A percentile compares a stretch with the other conserved stretches of the same genome.
Evolutionary conservation across 2,797 vertebrate genomes (phyloP).

Genomic region (Streptopelia turtur): DNA sequence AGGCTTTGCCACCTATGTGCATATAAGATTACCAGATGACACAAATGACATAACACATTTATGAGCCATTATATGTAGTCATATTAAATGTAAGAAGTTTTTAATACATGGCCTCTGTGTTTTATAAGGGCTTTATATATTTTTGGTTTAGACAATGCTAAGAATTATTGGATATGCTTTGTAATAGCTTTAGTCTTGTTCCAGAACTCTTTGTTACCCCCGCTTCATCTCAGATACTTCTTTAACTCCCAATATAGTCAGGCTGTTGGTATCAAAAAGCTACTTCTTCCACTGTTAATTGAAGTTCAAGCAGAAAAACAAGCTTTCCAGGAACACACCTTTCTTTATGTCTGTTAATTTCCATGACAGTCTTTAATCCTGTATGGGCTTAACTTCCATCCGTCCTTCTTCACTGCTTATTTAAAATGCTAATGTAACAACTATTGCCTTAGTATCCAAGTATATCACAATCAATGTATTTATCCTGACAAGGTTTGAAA

Average conservation of each 20-base stretch:
- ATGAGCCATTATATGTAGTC: background rate
- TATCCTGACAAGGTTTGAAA: background rate
- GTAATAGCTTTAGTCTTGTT: background rate
- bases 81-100: background rate
- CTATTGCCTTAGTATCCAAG: background rate
- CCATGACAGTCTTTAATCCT: background rate
- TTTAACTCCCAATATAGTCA: background rate
- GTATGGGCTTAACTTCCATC: background rate
- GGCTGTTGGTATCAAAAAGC: background rate
- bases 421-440: background rate
- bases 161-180: background rate
- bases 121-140: background rate
- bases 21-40: background rate
- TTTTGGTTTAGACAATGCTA: background rate
- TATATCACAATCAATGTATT: background rate
- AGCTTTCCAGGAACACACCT: background rate
- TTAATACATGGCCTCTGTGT: background rate
- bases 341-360: background rate
- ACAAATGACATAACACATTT: background rate
- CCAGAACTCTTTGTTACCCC: background rate
- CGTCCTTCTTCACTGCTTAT: background rate
- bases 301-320: background rate
- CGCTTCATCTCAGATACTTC: background rate
- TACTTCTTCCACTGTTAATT: background rate
- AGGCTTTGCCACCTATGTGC: background rate